Conservation (phyloP, 2,113 vertebrate genomes). For the Seriola aureovittata region DNA sequence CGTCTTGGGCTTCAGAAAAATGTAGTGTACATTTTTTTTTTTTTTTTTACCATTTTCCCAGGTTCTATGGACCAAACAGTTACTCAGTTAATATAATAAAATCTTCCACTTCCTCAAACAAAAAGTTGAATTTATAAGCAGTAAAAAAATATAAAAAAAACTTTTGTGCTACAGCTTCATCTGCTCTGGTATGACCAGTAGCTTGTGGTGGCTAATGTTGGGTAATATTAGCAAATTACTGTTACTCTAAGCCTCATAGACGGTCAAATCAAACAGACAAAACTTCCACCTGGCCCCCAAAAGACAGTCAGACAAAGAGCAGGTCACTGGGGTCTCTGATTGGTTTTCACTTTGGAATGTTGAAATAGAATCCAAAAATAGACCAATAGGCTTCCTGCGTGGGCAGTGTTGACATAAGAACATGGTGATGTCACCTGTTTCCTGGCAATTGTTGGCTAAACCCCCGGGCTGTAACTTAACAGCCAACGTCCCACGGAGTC, state of each 20-base stretch:
- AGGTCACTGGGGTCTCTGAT: constrained; percentile 21
- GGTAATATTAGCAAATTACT: no score
- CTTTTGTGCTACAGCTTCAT: no score
- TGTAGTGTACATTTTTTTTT: neutral
- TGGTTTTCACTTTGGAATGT: constrained; percentile 60
- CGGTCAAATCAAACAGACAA: neutral
- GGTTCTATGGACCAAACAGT: neutral
- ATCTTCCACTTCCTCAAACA: no score
- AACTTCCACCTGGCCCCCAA: neutral
- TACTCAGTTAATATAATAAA: neutral
- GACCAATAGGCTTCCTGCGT: constrained; percentile 70
- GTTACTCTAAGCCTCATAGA: no score
- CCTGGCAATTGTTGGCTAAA: constrained; percentile 68
- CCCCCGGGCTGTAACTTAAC: constrained; percentile 1
- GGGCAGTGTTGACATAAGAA: constrained; percentile 69
- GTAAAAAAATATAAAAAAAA: no score
- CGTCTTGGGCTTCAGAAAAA: neutral
- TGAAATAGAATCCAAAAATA: constrained; percentile 73
- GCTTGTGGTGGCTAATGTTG: no score
- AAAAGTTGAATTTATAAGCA: no score
- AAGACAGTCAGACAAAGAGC: constrained; percentile 19
- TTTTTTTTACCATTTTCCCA: neutral
- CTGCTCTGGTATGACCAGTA: no score
- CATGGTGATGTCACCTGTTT: constrained; percentile 78
- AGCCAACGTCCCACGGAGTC: constrained; percentile 1